Conservation (phyloP, 2,113 vertebrate species). For the Cnemophilus loriae region DNA sequence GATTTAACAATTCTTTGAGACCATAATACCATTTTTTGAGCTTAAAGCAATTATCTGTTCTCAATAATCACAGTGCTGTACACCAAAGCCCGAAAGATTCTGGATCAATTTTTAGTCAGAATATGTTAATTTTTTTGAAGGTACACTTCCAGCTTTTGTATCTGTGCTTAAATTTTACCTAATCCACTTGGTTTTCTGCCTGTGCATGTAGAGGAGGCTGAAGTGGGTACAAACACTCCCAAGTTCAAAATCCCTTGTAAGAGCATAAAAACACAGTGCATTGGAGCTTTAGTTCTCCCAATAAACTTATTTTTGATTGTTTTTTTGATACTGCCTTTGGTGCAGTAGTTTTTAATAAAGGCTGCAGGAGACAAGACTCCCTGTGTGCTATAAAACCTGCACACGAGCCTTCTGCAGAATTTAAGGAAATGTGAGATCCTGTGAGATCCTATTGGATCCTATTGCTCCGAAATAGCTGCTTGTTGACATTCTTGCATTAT, state of each 20-base stretch:
- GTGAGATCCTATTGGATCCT: neutral
- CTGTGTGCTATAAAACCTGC: neutral
- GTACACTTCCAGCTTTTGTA: neutral
- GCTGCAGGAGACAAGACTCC: neutral
- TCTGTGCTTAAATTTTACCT: neutral
- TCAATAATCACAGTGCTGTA: neutral
- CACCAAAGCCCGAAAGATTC: neutral
- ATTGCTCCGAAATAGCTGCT: neutral
- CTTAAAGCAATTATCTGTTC: neutral
- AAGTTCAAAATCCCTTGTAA: neutral
- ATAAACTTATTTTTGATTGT: neutral
- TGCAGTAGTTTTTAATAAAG: neutral
- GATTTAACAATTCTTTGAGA: neutral
- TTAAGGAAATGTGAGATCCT: neutral
- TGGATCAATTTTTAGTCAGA: neutral
- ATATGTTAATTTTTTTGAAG: neutral
- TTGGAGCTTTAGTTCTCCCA: neutral
- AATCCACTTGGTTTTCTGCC: neutral
- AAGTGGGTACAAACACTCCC: neutral
- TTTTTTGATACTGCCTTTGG: neutral
- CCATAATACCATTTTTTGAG: neutral
- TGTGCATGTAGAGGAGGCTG: neutral
- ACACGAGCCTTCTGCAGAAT: neutral
- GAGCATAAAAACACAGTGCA: neutral
- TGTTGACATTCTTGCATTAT: neutral